phyloP scores from a whole-genome alignment of 2,888 invertebrate genomes.

The Opisthograptis luteolata region DNA sequence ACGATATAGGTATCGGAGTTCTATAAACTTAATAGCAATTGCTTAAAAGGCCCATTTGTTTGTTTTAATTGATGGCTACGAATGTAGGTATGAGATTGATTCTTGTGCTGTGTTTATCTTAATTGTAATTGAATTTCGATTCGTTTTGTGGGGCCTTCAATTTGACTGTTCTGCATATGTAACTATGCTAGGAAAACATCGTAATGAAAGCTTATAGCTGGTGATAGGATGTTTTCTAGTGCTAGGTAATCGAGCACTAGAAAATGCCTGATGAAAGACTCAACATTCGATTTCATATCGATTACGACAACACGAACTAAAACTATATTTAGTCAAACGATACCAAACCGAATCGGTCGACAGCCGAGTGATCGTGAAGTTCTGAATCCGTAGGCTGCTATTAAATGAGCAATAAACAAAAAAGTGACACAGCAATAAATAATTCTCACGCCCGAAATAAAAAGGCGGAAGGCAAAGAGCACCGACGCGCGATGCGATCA shows the following conservation, averaged over 20 bases:
- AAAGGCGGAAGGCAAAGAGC: conserved; percentile 38
- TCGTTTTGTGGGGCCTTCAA: conserved; percentile 2
- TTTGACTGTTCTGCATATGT: too few species aligned
- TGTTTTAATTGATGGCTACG: conserved; percentile 16
- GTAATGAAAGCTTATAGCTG: too few species aligned
- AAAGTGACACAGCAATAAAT: conserved; percentile 34
- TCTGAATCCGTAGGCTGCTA: too few species aligned
- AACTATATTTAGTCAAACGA: too few species aligned
- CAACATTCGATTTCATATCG: too few species aligned
- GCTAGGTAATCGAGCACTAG: too few species aligned
- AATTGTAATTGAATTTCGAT: conserved; percentile 8
- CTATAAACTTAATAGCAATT: conserved; percentile 7
- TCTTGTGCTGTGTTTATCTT: conserved; percentile 8
- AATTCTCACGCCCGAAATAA: conserved; percentile 42
- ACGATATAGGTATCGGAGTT: not conserved
- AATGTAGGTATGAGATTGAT: conserved; percentile 14
- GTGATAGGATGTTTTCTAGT: too few species aligned
- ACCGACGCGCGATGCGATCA: conserved; percentile 36
- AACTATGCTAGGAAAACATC: too few species aligned
- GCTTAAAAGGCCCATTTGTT: conserved; percentile 11
- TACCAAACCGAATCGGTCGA: too few species aligned
- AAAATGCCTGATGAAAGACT: too few species aligned
- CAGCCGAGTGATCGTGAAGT: too few species aligned
- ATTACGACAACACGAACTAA: too few species aligned
- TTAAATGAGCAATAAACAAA: conserved; percentile 26